Percentiles rank a stretch among this genome's conserved stretches.
These are phyloP conservation scores for Corythornis vintsioides DNA, from an alignment of 2,113 vertebrate genomes.

Conservation along the genomic window DNA sequence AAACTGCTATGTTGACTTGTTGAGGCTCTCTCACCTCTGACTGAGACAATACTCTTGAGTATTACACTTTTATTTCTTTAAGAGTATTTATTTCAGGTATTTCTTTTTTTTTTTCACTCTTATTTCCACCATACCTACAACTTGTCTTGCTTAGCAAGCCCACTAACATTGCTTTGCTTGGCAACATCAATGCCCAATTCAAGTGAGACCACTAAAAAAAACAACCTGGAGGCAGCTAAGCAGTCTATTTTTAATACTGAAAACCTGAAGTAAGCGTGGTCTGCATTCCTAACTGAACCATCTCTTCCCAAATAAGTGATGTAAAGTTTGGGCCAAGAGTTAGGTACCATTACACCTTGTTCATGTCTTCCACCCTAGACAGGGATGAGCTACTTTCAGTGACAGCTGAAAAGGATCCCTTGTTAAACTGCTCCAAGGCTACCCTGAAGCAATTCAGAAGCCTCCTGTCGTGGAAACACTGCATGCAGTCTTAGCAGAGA, in stretches of 20 bases:
- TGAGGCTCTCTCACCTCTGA: not conserved
- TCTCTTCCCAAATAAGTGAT: not conserved
- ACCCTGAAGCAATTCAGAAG: not conserved
- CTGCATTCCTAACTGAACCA: not conserved
- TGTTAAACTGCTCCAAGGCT: not conserved
- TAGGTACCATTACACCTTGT: not conserved
- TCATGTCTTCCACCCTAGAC: fast-evolving
- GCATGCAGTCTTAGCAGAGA: not conserved
- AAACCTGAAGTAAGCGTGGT: not conserved
- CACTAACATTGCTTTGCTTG: not conserved
- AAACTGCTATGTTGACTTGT: not conserved
- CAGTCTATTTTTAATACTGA: not conserved
- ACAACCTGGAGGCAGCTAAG: not conserved
- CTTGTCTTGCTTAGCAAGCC: not conserved
- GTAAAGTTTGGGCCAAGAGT: not conserved
- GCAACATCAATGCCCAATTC: not conserved
- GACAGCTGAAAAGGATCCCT: not conserved
- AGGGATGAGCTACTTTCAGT: not conserved
- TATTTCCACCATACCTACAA: not conserved
- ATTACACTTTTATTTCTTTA: not conserved
- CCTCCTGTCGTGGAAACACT: not conserved
- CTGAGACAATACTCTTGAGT: not conserved
- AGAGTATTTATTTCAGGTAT: not conserved
- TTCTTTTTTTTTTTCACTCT: not conserved
- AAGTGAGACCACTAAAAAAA: not conserved